These are phyloP conservation scores for Coelopa pilipes DNA, from an alignment of 2,888 invertebrate species.

Conservation along the genomic window DNA sequence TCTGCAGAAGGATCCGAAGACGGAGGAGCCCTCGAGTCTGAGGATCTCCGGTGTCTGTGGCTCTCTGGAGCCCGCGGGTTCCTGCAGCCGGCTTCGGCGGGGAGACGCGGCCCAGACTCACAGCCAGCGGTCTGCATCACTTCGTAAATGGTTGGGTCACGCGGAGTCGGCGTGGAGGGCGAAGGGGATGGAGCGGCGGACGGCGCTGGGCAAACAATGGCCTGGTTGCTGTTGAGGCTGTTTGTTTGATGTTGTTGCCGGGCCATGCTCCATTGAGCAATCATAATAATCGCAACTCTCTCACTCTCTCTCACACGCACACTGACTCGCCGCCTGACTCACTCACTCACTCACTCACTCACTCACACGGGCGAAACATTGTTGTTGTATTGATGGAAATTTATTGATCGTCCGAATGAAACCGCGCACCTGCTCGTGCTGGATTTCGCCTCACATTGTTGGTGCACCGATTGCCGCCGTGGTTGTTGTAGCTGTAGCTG, in stretches of 20 bases:
- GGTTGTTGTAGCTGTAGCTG: no score
- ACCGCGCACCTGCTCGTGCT: constrained; percentile 34
- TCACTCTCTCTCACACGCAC: not conserved
- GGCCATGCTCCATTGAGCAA: constrained; percentile 35
- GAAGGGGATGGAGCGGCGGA: not conserved
- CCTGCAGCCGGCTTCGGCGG: no score
- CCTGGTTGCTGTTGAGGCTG: constrained; percentile 14
- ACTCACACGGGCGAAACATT: not conserved
- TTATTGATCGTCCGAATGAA: not conserved
- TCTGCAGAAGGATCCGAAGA: no score
- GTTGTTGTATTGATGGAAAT: constrained; percentile 53
- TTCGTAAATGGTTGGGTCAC: constrained; percentile 36
- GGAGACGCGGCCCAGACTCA: not conserved
- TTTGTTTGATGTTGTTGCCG: constrained; percentile 17
- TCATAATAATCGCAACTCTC: constrained; percentile 40
- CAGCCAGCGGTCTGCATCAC: constrained; percentile 32
- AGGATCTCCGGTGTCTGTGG: no score
- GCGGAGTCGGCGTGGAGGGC: constrained; percentile 22
- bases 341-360: not conserved
- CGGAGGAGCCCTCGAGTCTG: no score
- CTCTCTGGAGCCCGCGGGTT: no score
- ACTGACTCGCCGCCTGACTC: no score
- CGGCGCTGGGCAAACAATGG: not conserved
- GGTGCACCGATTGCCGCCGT: no score
- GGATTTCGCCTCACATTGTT: constrained; percentile 4